phyloP scores from a whole-genome alignment of 2,797 vertebrate genomes.

The Diceros bicornis region DNA sequence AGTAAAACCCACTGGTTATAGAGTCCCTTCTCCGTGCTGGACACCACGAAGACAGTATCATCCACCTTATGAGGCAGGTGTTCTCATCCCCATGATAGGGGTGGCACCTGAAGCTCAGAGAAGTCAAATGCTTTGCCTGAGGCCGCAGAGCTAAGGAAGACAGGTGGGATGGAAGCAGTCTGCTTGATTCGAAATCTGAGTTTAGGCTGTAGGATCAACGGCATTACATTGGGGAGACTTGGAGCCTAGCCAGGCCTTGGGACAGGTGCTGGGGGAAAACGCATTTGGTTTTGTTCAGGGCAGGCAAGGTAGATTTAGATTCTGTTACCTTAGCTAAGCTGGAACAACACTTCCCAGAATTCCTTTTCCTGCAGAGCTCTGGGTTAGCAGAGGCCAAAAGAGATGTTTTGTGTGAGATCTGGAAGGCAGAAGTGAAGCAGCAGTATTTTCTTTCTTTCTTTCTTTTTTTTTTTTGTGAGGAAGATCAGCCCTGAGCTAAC shows the following conservation, averaged over 20 bases:
- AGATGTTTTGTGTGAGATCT: not conserved
- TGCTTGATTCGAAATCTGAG: not conserved
- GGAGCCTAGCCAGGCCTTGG: not conserved
- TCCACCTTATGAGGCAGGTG: accelerated
- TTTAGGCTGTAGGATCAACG: not conserved
- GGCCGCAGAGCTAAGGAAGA: not conserved
- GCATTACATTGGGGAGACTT: not conserved
- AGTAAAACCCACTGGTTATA: too few relatives aligned
- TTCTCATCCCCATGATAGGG: not conserved
- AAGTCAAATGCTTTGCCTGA: not conserved
- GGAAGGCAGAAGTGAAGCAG: not conserved
- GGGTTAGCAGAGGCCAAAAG: not conserved
- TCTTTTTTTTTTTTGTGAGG: too few relatives aligned
- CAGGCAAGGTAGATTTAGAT: not conserved
- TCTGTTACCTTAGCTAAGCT: not conserved
- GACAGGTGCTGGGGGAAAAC: not conserved
- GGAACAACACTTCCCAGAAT: not conserved
- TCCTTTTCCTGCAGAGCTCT: not conserved
- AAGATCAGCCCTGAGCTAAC: too few relatives aligned
- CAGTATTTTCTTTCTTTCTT: not conserved
- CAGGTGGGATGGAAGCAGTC: not conserved
- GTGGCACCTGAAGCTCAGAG: not conserved
- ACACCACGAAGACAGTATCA: too few relatives aligned
- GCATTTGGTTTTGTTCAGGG: not conserved
- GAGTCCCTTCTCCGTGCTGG: not conserved